Evolutionary conservation across 2,888 invertebrate genomes (phyloP).

Genomic region (Acutogordius australiensis): DNA sequence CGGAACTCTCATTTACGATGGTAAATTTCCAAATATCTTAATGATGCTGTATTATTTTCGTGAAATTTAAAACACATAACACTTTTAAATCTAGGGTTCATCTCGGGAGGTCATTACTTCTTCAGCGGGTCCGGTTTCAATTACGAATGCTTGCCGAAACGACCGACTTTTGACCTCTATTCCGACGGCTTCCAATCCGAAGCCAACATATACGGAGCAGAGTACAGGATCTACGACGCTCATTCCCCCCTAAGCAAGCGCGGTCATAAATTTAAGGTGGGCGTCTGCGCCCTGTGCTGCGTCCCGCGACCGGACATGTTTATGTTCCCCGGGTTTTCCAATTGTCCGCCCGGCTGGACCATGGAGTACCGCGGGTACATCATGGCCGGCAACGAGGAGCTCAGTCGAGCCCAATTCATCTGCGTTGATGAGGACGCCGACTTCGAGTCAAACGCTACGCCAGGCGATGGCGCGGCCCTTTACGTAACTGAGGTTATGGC

Average conservation of each 20-base stretch:
- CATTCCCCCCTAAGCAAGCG: conserved; percentile 4
- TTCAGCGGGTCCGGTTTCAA: conserved; percentile 2
- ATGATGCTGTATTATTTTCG: background rate
- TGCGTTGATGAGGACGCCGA: conserved; percentile 11
- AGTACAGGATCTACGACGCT: conserved; percentile 5
- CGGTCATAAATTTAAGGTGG: conserved; percentile 9
- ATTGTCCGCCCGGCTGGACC: conserved; percentile 10
- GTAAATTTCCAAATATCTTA: background rate
- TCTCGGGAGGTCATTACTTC: conserved; percentile 12
- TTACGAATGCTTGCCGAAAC: conserved; percentile 3
- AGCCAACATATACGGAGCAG: conserved; percentile 10
- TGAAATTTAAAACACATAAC: background rate
- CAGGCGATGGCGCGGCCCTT: conserved; percentile 9
- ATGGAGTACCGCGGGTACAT: conserved; percentile 9
- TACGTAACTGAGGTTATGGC: background rate
- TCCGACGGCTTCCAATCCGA: conserved; percentile 10
- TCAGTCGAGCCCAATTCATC: background rate
- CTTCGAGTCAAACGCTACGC: background rate
- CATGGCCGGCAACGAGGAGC: conserved; percentile 7
- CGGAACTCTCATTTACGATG: background rate
- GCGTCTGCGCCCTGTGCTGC: conserved; percentile 4
- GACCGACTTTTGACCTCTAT: background rate
- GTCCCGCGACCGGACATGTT: conserved; percentile 3
- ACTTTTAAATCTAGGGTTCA: background rate
- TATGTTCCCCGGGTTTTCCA: background rate